Conservation (phyloP, 2,797 vertebrate species). For the Paramormyrops hopkinsi region DNA sequence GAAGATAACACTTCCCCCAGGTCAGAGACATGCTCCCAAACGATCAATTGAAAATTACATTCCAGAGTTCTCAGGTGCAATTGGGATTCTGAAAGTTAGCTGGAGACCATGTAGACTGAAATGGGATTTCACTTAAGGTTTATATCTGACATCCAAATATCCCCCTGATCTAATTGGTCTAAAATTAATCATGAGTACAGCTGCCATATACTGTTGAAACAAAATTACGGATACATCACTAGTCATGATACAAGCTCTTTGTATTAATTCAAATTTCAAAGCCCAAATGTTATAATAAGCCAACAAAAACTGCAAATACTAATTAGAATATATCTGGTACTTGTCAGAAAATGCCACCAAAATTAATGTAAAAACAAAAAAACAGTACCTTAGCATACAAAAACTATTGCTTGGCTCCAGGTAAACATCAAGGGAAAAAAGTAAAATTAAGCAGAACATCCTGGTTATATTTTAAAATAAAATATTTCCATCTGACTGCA, state of each 20-base stretch:
- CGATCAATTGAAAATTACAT: background rate
- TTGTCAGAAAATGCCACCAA: background rate
- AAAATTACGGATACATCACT: background rate
- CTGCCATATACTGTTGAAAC: background rate
- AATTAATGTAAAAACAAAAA: background rate
- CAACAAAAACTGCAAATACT: background rate
- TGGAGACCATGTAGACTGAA: background rate
- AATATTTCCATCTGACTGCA: background rate
- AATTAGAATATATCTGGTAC: background rate
- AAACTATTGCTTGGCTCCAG: background rate
- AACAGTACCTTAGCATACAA: background rate
- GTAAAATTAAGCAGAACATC: background rate
- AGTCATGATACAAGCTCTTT: background rate
- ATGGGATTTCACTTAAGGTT: slow-evolving; percentile 12
- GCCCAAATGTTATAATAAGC: background rate
- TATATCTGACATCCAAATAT: background rate
- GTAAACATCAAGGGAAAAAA: background rate
- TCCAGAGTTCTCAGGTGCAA: background rate
- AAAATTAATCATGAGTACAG: background rate
- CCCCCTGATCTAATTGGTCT: background rate
- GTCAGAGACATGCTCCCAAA: background rate
- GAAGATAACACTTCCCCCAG: slow-evolving; percentile 2
- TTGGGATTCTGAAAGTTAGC: background rate
- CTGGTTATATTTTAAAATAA: background rate
- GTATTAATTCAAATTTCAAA: background rate